Evolutionary conservation across 53 echinoderm and acorn worm species (phyloP).

Genomic region (Holothuria scabra): DNA sequence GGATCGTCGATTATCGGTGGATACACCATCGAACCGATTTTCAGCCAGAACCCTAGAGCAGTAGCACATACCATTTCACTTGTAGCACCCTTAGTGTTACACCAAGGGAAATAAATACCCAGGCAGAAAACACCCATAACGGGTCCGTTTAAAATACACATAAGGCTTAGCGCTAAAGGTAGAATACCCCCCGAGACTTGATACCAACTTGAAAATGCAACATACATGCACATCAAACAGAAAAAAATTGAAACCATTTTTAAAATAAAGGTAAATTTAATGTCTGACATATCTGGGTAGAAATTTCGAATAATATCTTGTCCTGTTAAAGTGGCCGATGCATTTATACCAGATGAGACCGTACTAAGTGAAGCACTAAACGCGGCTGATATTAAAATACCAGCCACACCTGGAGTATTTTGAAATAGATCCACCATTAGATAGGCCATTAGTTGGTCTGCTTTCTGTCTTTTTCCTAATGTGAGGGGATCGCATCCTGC

Average conservation of each 20-base stretch:
- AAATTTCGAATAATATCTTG: conserved; percentile 3
- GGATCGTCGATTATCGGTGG: conserved; percentile 33
- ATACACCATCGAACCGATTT: conserved; percentile 16
- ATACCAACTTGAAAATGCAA: conserved; percentile 33
- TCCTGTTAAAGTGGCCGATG: conserved; percentile 24
- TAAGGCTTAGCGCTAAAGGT: neutral
- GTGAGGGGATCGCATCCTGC: conserved; percentile 38
- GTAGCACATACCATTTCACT: neutral
- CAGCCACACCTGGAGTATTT: conserved; percentile 10
- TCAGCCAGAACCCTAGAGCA: neutral
- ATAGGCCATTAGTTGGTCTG: conserved; percentile 36
- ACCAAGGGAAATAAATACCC: conserved; percentile 7
- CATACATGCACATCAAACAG: neutral
- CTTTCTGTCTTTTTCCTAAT: neutral
- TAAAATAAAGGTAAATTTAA: conserved; percentile 16
- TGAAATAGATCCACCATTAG: conserved; percentile 30
- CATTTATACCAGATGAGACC: conserved; percentile 37
- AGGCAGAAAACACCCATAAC: conserved; percentile 22
- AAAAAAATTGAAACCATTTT: conserved; percentile 24
- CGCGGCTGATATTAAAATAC: conserved; percentile 5
- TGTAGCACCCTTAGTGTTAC: conserved; percentile 35
- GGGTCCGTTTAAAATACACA: conserved; percentile 30
- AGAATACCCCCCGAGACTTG: neutral
- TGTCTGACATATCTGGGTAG: conserved; percentile 7
- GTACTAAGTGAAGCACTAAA: conserved; percentile 37